Evolutionary conservation across 2,113 vertebrate species (phyloP).

Genomic region (Pipa parva): DNA sequence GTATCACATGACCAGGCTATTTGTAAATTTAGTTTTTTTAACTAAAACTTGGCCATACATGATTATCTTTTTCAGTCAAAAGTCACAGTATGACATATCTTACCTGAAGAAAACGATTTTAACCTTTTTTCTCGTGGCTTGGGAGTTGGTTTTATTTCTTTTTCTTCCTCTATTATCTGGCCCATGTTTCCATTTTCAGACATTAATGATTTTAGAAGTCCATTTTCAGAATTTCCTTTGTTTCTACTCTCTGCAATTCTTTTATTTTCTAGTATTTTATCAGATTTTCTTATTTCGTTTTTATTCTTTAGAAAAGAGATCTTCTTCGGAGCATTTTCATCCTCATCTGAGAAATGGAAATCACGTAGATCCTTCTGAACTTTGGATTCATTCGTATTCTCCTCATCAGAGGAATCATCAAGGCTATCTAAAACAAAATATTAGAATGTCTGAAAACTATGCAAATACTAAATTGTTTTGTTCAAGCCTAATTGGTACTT

Average conservation of each 20-base stretch:
- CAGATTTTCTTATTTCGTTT: conserved; percentile 30
- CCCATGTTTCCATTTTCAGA: conserved; percentile 21
- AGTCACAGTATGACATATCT: too few species aligned
- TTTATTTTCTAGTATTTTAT: conserved; percentile 7
- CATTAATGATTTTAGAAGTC: conserved; percentile 14
- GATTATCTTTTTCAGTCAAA: too few species aligned
- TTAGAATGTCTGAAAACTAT: too few species aligned
- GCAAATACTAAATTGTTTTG: neutral
- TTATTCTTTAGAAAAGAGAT: conserved; percentile 66
- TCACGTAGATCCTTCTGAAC: conserved; percentile 50
- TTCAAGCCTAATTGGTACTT: too few species aligned
- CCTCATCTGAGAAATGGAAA: conserved; percentile 68
- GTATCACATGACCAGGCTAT: too few species aligned
- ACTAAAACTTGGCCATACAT: too few species aligned
- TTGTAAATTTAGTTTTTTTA: too few species aligned
- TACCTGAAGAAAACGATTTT: conserved; percentile 60
- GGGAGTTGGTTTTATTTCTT: conserved; percentile 49
- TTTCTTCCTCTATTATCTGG: conserved; percentile 20
- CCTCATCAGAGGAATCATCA: conserved; percentile 49
- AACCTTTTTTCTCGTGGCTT: conserved; percentile 48
- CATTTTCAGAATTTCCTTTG: conserved; percentile 23
- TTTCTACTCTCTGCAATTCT: neutral
- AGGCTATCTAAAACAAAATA: conserved; percentile 45
- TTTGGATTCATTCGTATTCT: conserved; percentile 46
- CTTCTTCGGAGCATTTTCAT: conserved; percentile 57